phyloP scores from a whole-genome alignment of 2,888 invertebrate species.

The Agonum fuliginosum region DNA sequence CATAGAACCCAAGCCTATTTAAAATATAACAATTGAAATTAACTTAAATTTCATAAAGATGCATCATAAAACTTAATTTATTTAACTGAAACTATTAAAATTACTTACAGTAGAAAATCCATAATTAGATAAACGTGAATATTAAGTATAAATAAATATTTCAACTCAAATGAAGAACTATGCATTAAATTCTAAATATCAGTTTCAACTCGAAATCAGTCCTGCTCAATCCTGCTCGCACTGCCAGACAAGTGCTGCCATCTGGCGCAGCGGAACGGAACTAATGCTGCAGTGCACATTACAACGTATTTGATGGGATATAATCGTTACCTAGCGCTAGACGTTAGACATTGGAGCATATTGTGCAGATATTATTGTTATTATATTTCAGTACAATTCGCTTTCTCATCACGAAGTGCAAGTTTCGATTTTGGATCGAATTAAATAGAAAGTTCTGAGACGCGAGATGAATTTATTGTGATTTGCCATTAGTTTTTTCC shows the following conservation, averaged over 20 bases:
- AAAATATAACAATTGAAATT: too few species aligned
- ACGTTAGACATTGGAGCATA: too few species aligned
- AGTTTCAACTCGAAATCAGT: too few species aligned
- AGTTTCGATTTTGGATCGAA: constrained; percentile 42
- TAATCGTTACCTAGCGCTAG: constrained; percentile 1
- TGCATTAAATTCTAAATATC: too few species aligned
- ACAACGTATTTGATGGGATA: constrained; percentile 11
- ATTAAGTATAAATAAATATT: too few species aligned
- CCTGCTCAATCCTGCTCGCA: neutral
- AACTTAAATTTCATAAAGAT: too few species aligned
- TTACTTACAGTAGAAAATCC: too few species aligned
- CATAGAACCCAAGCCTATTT: too few species aligned
- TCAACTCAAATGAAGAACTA: too few species aligned
- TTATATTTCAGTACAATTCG: constrained; percentile 25
- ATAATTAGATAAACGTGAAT: too few species aligned
- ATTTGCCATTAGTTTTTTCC: neutral
- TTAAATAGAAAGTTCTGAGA: constrained; percentile 41
- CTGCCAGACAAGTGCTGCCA: constrained; percentile 8
- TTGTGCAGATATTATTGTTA: constrained; percentile 40
- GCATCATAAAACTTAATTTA: too few species aligned
- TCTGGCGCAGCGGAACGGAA: neutral
- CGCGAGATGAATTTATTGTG: constrained; percentile 6
- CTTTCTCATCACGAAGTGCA: constrained; percentile 42
- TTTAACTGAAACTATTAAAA: too few species aligned
- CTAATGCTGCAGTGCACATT: neutral